Evolutionary conservation across 1,140 invertebrate species (phyloP), one percentile per base, ranked within the genome.

Genomic region (Chrysomallon squamiferum): DNA sequence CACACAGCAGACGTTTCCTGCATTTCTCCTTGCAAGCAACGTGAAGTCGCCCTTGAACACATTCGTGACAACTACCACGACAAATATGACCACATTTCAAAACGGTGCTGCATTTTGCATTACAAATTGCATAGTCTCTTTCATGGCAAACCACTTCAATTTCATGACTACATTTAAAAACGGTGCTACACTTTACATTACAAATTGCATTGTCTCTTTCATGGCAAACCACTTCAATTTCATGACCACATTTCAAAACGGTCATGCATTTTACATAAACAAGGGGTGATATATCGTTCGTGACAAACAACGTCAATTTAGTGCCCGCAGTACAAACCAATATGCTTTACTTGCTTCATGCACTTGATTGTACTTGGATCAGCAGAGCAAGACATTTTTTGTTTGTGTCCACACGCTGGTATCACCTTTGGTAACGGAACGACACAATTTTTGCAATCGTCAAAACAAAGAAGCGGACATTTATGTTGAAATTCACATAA

Each of bases 361-460:
- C 76, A 78, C 11, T 66, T 3, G 22, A 47, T 38, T 7, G 87
- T 86, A 82, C 90, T 90, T 33, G 72, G 72, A 79, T 90, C 91
- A 13, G 15, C 25, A 80, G 91, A 90, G 0, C 0, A 77, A 82
- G 77, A 90, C 91, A 56, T 77, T 74, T 80, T 84, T 80, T 90
- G 92, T 59, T 77, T 71, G 81, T 91, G 90, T 0, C 78, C 83
- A 77, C 90, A 91, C 5, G 25, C 35, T 47, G 61, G 49, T 20
- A 54, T 60, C 25, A 52, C 22, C 13, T 22, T 59, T 35, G 45
- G 57, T 61, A 33, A 18, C n/a, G 86, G 87, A 7, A 95, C 79
- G 84, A 94, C 95, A 5, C 93, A 62, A 11, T 62, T 45, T 5
- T 93, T 76, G 93, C 89, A 38, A 87, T 88, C n/a, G 86, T 87